phyloP scores from a whole-genome alignment of 92 coral and sea anemone species.

The Palythoa grandiflora region DNA sequence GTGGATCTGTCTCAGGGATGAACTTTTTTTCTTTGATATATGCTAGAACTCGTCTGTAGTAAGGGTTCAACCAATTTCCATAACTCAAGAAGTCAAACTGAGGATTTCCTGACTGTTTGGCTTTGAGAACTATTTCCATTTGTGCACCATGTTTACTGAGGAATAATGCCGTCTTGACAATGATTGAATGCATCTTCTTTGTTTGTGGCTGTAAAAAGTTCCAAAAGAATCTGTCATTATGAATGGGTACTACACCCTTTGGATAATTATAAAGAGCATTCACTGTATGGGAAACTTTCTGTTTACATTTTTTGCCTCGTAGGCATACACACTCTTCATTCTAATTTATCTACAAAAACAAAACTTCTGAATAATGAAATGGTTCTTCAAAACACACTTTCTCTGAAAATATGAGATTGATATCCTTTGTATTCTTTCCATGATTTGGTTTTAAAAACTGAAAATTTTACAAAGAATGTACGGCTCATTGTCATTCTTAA shows the following conservation, averaged over 20 bases:
- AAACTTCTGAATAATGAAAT: too few species aligned
- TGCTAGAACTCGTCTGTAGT: conserved; percentile 87
- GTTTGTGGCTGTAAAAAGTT: conserved; percentile 85
- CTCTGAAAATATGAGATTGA: too few species aligned
- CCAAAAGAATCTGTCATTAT: not conserved
- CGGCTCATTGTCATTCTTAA: too few species aligned
- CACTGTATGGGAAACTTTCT: too few species aligned
- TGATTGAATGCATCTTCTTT: conserved; percentile 92
- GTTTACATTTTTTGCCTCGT: too few species aligned
- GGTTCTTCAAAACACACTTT: too few species aligned
- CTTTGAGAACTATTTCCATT: conserved; percentile 98
- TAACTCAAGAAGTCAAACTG: conserved; percentile 96
- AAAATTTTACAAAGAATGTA: too few species aligned
- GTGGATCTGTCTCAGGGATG: conserved; percentile 64
- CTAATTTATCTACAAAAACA: too few species aligned
- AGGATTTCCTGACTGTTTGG: conserved; percentile 99
- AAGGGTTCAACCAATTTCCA: conserved; percentile 96
- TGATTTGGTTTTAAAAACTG: too few species aligned
- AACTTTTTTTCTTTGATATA: conserved; percentile 79
- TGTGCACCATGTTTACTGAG: conserved; percentile 94
- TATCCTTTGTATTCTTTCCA: too few species aligned
- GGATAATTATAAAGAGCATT: too few species aligned
- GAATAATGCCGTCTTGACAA: conserved; percentile 95
- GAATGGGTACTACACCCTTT: too few species aligned
- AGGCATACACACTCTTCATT: not conserved